A percentile compares a stretch with the other conserved stretches of the same genome.
Evolutionary conservation across 1,140 invertebrate genomes (phyloP).

Genomic region (Caligus rogercresseyi): DNA sequence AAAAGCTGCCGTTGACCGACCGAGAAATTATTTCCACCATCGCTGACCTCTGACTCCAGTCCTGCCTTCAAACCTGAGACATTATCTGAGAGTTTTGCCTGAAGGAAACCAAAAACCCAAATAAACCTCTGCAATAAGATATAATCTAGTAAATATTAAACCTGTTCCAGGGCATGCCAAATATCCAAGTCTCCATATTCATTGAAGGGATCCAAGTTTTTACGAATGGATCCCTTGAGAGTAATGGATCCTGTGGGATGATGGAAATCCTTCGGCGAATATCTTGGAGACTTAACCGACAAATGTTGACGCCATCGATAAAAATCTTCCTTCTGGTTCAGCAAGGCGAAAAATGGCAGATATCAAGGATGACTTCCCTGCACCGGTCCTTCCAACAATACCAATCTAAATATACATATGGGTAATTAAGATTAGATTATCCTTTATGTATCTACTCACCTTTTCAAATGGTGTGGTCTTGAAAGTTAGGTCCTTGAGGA

Average conservation of each 20-base stretch:
- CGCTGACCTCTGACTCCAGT: conserved; percentile 27
- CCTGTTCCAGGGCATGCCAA: conserved; percentile 33
- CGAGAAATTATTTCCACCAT: conserved; percentile 38
- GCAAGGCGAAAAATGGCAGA: conserved; percentile 26
- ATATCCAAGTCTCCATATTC: conserved; percentile 35
- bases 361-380: conserved; percentile 29
- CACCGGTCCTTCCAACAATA: conserved; percentile 36
- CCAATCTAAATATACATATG: conserved; percentile 28
- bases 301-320: conserved; percentile 29
- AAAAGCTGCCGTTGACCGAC: conserved; percentile 46
- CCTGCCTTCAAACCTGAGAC: conserved; percentile 3
- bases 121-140: too few relatives aligned
- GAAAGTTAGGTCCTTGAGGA: conserved; percentile 15
- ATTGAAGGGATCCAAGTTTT: conserved; percentile 41
- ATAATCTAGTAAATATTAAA: background rate
- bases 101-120: too few relatives aligned
- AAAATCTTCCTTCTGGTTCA: conserved; percentile 26
- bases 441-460: conserved; percentile 21
- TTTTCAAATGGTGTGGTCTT: conserved; percentile 4
- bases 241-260: conserved; percentile 33
- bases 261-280: conserved; percentile 29
- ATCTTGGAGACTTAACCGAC: conserved; percentile 32
- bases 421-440: too few relatives aligned
- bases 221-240: conserved; percentile 28
- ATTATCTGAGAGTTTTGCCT: background rate